Base-by-base conservation (phyloP, 2,113 vertebrate genomes). In the Spilogale gracilis region DNA sequence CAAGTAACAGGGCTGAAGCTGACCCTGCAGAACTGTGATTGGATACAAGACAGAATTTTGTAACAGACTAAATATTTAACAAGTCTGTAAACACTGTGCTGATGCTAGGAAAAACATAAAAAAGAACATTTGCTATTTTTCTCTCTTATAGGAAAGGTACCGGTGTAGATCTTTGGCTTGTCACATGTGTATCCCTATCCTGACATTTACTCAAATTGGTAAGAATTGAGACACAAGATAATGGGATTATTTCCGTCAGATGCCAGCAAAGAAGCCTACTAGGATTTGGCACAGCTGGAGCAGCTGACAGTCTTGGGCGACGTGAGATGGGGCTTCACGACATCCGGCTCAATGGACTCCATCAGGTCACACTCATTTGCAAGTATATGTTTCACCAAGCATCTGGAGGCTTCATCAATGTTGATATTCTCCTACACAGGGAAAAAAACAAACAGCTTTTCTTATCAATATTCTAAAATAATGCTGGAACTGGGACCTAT, bases 321-420 rank as follows among this genome's bases (percentile, higher is more conserved):
- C 92, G 99, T 93, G 82, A 99, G 98, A 71, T 99, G 99, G 6
- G 99, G 99, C 23, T 99, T 99, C 98, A 99, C 98, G 76, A 99
- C 98, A 97, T 99, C 99, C 0, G 99, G 98, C 67, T 99, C 98
- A 38, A 99, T 96, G 0, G 99, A 98, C 95, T 99, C 99, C 97
- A 99, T 98, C 91, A 99, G 98, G 97, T 99, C 99, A 38, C 99
- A 99, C 98, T 99, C 99, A 2, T 98, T 99, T 32, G 99, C 99
- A 97, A 99, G 99, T 92, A 99, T 99, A 97, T 99, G 99, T 96
- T 99, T 99, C 97, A 99, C 99, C 96, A 99, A 98, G 98, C 99
- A 99, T 98, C 99, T 99, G 91, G 99, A 99, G 52, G 99, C 99
- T 98, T 99, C 99, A 0, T 98, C 99, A 71, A 99, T 99, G 98